Percentiles rank a stretch among this genome's conserved stretches.
Evolutionary conservation across 1,140 invertebrate species (phyloP).

Genomic region (Penaeus vannamei): DNA sequence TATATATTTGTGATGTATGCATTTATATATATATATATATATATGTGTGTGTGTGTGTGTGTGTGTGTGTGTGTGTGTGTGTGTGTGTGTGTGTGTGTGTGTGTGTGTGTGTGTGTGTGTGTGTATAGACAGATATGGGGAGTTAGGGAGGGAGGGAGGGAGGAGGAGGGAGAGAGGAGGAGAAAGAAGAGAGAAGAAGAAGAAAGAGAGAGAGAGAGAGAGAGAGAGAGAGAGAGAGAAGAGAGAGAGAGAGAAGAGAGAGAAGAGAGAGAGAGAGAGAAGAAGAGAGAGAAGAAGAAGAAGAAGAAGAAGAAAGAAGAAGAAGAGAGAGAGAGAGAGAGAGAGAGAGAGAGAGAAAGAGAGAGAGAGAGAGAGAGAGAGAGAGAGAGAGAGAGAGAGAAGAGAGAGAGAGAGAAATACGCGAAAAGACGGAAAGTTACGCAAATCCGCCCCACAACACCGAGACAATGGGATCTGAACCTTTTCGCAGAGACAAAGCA

Average conservation of each 20-base stretch:
- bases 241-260: background rate
- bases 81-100: constrained; percentile 31
- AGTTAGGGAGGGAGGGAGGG: background rate
- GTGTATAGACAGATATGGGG: background rate
- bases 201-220: background rate
- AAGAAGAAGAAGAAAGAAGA: background rate
- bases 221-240: background rate
- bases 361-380: constrained; percentile 32
- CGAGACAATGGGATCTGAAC: too few relatives aligned
- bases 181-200: too few relatives aligned
- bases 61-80: background rate
- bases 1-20: constrained; percentile 26
- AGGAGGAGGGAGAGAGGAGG: constrained; percentile 9
- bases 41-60: constrained; percentile 29
- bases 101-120: background rate
- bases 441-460: background rate
- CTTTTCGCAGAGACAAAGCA: too few relatives aligned
- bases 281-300: background rate
- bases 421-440: background rate
- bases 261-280: background rate
- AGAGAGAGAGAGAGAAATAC: background rate
- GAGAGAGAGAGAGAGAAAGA: constrained; percentile 32
- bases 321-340: constrained; percentile 30
- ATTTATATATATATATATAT: constrained; percentile 24
- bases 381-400: constrained; percentile 3